Base-by-base conservation (phyloP, 2,113 vertebrate genomes). In the Sander vitreus region DNA sequence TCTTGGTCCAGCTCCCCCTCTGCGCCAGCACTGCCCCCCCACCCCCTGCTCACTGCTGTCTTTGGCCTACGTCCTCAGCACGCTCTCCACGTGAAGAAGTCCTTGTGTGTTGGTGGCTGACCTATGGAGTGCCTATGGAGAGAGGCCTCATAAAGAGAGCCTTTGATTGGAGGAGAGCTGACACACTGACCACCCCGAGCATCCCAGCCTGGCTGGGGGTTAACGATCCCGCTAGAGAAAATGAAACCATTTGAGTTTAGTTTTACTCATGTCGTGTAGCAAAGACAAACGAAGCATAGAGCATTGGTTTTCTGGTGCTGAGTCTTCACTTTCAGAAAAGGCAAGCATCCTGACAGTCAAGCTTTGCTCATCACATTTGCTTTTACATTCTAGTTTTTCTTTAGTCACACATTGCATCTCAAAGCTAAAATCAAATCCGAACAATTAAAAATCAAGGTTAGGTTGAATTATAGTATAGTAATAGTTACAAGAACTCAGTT, bases 131-230 rank as follows among this genome's bases (percentile, higher is more conserved):
- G 82, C 69, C 64, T 54, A 66, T 0, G 10, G 67, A 78, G 45
- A 57, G 63, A 48, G 76, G 67, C 33, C 27, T 74, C 84, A 90
- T 81, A 82, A 88, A 89, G 70, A 86, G 45, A 19, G 54, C 67
- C 83, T 88, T 91, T 92, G 85, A 91, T 76, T 85, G 81, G 76
- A 66, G 60, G 33, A 82, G 53, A 75, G 21, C 68, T 63, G 82
- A 76, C 50, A 33, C 47, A 12, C 47, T 36, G 68, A 47, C 80
- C 72, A 83, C 78, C 80, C 63, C 5, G 66, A 76, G 76, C 72
- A 60, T 58, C 69, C 14, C 63, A 51, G 21, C 39, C 39, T 43
- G 39, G 39, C 67, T 53, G 3, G 14, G 68, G 21, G 18, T 76
- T 16, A 25, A 55, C 14, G 50, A 18, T 58, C 2, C 6, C 33